Conservation (phyloP, 2,113 vertebrate species). For the Dinomys branickii region DNA sequence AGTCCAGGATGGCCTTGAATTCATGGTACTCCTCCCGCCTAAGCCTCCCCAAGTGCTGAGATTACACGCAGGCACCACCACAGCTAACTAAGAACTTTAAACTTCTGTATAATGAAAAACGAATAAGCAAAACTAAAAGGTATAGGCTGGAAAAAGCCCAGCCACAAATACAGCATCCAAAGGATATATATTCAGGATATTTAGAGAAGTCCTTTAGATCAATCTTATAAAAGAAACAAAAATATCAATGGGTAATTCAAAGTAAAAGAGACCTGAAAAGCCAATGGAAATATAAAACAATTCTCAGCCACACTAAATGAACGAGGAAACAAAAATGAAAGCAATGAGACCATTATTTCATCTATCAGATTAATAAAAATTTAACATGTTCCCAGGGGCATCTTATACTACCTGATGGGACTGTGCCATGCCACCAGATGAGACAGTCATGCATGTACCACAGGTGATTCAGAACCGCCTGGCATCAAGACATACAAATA, state of each 20-base stretch:
- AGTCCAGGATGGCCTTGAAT: background rate
- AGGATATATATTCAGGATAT: background rate
- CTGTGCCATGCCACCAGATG: background rate
- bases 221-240: background rate
- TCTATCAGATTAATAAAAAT: slow-evolving; percentile 3
- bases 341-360: background rate
- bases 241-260: slow-evolving; percentile 40
- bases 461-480: background rate
- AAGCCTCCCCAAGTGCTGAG: background rate
- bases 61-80: background rate
- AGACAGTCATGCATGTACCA: background rate
- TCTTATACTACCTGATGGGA: background rate
- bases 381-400: background rate
- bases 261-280: slow-evolving; percentile 11
- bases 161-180: background rate
- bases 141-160: background rate
- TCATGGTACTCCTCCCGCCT: background rate
- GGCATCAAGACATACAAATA: background rate
- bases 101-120: background rate
- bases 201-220: background rate
- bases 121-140: slow-evolving; percentile 22
- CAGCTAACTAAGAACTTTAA: background rate
- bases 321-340: slow-evolving; percentile 22
- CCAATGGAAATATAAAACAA: slow-evolving; percentile 17
- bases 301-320: background rate